Evolutionary conservation across 1,140 invertebrate genomes (phyloP).

Genomic region (Cherax quadricarinatus): DNA sequence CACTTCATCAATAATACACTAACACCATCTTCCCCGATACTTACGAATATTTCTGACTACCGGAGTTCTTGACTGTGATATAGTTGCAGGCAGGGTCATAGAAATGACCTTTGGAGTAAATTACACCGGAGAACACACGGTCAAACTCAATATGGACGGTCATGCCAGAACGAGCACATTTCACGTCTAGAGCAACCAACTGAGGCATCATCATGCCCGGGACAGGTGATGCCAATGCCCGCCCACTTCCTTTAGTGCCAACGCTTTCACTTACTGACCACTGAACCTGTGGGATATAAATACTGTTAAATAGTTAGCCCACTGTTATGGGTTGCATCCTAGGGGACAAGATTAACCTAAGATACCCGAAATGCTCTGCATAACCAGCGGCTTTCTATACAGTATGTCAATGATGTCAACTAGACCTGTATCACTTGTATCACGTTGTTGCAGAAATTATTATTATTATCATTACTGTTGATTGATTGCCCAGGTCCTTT

Average conservation of each 20-base stretch:
- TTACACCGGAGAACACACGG: slow-evolving; percentile 83
- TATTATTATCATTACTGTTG: no score
- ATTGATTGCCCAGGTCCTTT: no score
- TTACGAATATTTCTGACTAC: slow-evolving; percentile 53
- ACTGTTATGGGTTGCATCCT: no score
- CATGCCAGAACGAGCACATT: slow-evolving; percentile 81
- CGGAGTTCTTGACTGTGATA: slow-evolving; percentile 72
- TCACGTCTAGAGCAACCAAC: slow-evolving; percentile 81
- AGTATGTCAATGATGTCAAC: no score
- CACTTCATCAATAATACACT: no score
- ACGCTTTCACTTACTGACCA: background rate
- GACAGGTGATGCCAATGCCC: background rate
- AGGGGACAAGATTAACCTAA: no score
- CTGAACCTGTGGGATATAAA: background rate
- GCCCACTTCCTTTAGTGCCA: background rate
- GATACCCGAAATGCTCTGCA: no score
- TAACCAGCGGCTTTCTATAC: no score
- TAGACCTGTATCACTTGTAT: no score
- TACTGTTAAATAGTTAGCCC: background rate
- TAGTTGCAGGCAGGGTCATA: slow-evolving; percentile 83
- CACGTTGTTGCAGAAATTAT: no score
- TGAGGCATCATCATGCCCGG: slow-evolving; percentile 73
- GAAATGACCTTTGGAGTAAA: slow-evolving; percentile 85
- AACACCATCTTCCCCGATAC: background rate
- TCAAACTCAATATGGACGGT: slow-evolving; percentile 83